Evolutionary conservation across 2,888 invertebrate genomes (phyloP).

Genomic region (Plebejus argus): DNA sequence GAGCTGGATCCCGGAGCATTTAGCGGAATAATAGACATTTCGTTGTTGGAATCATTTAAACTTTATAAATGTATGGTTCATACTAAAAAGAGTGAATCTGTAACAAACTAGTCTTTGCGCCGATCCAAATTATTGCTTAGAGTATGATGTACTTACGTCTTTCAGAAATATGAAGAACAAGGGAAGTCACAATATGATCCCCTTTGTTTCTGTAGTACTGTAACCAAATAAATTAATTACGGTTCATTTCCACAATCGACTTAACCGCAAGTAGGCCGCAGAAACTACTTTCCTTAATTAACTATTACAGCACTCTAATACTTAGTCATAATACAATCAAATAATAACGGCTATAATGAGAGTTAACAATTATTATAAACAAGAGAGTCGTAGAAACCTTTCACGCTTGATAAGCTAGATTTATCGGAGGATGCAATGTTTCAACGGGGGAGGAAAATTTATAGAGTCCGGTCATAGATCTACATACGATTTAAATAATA

Average conservation of each 20-base stretch:
- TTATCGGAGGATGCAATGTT: conserved; percentile 15
- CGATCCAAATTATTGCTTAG: too few relatives aligned
- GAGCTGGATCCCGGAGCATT: not conserved
- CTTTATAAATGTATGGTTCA: not conserved
- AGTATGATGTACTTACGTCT: too few relatives aligned
- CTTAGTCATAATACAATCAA: not conserved
- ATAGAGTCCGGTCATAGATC: conserved; percentile 27
- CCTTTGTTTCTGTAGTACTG: too few relatives aligned
- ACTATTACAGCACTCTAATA: not conserved
- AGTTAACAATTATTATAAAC: not conserved
- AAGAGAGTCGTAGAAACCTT: not conserved
- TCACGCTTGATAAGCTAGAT: conserved; percentile 15
- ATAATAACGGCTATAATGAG: not conserved
- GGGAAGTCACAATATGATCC: too few relatives aligned
- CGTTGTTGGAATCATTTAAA: not conserved
- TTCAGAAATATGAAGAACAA: too few relatives aligned
- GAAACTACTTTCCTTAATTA: not conserved
- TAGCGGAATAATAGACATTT: not conserved
- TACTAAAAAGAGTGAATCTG: too few relatives aligned
- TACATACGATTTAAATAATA: conserved; percentile 33
- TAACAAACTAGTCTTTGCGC: too few relatives aligned
- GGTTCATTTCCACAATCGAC: not conserved
- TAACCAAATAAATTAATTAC: not conserved
- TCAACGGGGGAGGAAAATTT: conserved; percentile 18
- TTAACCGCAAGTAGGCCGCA: not conserved